Evolutionary conservation across 2,113 vertebrate species (phyloP).

Genomic region (Megaceryle maxima): DNA sequence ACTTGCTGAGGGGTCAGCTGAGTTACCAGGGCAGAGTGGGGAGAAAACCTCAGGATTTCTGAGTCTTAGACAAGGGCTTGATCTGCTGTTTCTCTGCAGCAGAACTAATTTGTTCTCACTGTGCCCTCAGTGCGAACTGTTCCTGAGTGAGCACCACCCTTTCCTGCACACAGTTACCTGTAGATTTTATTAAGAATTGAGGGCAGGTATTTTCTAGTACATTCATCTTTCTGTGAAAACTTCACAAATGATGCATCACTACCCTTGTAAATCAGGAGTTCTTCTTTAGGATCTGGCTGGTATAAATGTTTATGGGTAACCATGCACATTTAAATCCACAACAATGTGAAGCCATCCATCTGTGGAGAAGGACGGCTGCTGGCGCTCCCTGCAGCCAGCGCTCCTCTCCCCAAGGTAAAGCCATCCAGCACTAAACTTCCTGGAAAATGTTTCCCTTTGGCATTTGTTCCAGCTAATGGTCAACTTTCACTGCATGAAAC

Average conservation of each 20-base stretch:
- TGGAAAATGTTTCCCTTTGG: slow-evolving; percentile 19
- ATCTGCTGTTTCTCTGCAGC: neutral
- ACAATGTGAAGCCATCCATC: neutral
- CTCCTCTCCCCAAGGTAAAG: slow-evolving; percentile 6
- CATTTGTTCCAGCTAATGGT: neutral
- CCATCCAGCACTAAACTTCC: neutral
- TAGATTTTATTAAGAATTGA: neutral
- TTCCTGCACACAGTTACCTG: neutral
- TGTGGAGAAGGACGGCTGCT: neutral
- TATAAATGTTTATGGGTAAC: neutral
- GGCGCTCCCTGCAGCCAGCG: neutral
- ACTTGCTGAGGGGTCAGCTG: neutral
- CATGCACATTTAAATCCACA: neutral
- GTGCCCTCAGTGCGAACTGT: neutral
- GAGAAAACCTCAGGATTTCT: neutral
- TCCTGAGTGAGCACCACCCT: neutral
- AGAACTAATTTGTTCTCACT: neutral
- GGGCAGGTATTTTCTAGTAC: neutral
- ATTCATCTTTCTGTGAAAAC: neutral
- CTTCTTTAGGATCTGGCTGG: neutral
- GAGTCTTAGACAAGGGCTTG: neutral
- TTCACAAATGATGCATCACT: neutral
- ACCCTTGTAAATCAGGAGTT: neutral
- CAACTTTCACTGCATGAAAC: neutral
- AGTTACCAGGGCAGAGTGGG: neutral